Conservation (phyloP, 2,797 vertebrate species). For the Micromesistius poutassou region DNA sequence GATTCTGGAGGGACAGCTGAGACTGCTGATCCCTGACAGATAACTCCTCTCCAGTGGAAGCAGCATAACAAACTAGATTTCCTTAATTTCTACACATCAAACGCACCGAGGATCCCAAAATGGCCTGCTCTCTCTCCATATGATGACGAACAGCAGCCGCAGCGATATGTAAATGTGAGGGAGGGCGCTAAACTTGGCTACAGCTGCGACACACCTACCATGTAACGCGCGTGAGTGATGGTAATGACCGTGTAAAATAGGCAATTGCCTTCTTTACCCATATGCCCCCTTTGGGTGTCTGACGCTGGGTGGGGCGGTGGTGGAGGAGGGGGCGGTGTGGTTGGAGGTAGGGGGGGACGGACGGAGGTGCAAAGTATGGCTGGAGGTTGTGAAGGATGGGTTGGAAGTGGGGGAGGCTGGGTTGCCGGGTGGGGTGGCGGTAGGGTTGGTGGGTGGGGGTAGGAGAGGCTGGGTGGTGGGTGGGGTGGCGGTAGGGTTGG, state of each 20-base stretch:
- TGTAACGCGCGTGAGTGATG: slow-evolving; percentile 57
- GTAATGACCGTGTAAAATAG: slow-evolving; percentile 79
- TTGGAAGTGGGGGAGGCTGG: no score
- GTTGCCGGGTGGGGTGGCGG: no score
- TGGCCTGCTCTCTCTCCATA: not conserved
- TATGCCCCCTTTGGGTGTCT: slow-evolving; percentile 62
- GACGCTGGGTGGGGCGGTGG: slow-evolving; percentile 44
- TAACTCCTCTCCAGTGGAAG: not conserved
- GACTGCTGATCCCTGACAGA: not conserved
- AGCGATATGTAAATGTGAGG: slow-evolving; percentile 48
- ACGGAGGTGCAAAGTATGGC: no score
- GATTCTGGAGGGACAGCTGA: not conserved
- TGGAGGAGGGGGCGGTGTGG: slow-evolving; percentile 69
- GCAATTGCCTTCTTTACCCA: slow-evolving; percentile 72
- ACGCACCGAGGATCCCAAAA: slow-evolving; percentile 40
- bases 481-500: no score
- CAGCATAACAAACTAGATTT: slow-evolving; percentile 36
- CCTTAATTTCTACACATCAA: slow-evolving; percentile 34
- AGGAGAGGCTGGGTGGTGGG: no score
- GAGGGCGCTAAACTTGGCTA: slow-evolving; percentile 56
- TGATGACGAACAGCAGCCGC: no score
- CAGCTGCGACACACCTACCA: slow-evolving; percentile 56
- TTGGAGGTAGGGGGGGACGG: slow-evolving; percentile 66
- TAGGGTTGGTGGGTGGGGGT: no score
- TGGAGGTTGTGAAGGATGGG: no score